These are phyloP conservation scores for Pseudopleuronectes americanus DNA, from an alignment of 2,797 vertebrate genomes.

Conservation along the genomic window DNA sequence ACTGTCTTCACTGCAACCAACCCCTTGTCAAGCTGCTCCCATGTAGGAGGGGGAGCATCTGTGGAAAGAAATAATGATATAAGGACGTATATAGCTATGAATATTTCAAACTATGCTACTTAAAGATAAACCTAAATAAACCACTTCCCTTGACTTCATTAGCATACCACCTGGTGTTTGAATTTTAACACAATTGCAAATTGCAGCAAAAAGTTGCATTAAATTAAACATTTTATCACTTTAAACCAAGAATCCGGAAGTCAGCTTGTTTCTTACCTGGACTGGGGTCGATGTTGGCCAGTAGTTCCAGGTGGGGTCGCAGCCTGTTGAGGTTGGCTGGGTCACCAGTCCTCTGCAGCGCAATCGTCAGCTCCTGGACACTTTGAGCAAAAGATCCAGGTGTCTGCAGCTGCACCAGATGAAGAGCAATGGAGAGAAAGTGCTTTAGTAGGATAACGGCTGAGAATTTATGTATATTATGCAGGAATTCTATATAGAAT, in stretches of 20 bases:
- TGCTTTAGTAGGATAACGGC: not conserved
- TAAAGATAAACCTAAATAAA: not conserved
- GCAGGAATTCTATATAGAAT: too few species aligned
- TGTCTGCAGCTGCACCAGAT: constrained; percentile 91
- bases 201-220: too few species aligned
- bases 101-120: not conserved
- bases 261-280: constrained; percentile 86
- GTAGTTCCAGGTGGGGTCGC: constrained; percentile 94
- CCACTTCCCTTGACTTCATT: not conserved
- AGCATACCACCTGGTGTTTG: not conserved
- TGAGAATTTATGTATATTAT: too few species aligned
- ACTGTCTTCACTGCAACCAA: constrained; percentile 97
- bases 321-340: constrained; percentile 98
- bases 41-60: constrained; percentile 97
- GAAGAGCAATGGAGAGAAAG: not conserved
- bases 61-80: constrained; percentile 11
- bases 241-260: not conserved
- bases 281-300: constrained; percentile 98
- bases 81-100: not conserved
- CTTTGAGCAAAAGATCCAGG: constrained; percentile 99
- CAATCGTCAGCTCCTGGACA: constrained; percentile 98
- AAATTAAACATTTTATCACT: too few species aligned
- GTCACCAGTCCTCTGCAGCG: constrained; percentile 98
- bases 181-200: too few species aligned
- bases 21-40: constrained; percentile 98